Base-by-base conservation (phyloP, 2,888 invertebrate genomes). In the Iselma pallidipennis region DNA sequence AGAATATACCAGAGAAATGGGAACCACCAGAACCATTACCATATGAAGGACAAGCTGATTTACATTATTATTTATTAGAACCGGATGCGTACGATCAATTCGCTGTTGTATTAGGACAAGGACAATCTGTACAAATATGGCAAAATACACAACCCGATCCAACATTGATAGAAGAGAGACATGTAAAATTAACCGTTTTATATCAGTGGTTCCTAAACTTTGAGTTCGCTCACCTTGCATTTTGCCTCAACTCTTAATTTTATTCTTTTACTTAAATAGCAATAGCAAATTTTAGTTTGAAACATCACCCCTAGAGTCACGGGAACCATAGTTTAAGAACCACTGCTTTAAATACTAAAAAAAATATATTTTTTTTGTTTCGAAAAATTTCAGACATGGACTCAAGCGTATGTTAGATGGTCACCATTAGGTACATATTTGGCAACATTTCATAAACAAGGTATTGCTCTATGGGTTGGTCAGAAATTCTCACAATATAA, bases 381-480 rank as follows among this genome's bases (percentile, higher is more conserved):
- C n/a, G n/a, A 3, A n/a, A 6, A 7, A 42, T 42, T 72, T 23
- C 73, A 95, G 94, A 88, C 92, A 71, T 99, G 98, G 92, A 97
- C 98, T 0, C 97, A 98, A 77, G 95, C 95, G 0, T 95, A 96
- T 73, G 94, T 97, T 1, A 91, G 94, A 72, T 99, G 98, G 98
- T 99, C 99, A 1, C 98, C 98, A 0, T 84, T 96, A 37, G 99
- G 99, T 49, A 97, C 97, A 0, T 99, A 95, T 80, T 84, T 99
- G 70, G 91, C 97, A 0, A 98, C 99, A 0, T 96, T 98, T 84
- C 99, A 99, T 78, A 91, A 91, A 81, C 88, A 92, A 66, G 99
- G 99, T 58, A 95, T 98, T 53, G 96, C 95, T 0, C 84, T 99
- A 49, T 99, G 99, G 99, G 98, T 96, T 16, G 98, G 98, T 0